Percentiles rank a stretch among this genome's conserved stretches.
phyloP scores from a whole-genome alignment of 2,888 invertebrate species.

The Ophion ventricosus region DNA sequence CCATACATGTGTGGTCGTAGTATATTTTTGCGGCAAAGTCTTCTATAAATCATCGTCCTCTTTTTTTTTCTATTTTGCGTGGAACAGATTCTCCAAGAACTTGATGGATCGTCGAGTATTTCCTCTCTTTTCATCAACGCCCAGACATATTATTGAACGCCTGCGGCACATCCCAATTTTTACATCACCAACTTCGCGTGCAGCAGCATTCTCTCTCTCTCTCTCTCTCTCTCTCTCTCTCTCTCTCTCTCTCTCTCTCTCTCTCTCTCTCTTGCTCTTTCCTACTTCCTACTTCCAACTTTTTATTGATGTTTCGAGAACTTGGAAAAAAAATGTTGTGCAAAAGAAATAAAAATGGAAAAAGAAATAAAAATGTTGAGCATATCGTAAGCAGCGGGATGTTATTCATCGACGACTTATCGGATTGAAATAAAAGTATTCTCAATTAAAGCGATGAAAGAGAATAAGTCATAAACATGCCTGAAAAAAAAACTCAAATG shows the following conservation, averaged over 20 bases:
- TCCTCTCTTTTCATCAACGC: conserved; percentile 62
- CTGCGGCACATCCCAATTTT: conserved; percentile 51
- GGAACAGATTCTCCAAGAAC: not conserved
- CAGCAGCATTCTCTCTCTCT: conserved; percentile 9
- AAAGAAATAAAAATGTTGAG: too few species aligned
- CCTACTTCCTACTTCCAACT: too few species aligned
- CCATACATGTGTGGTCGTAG: not conserved
- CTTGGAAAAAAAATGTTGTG: too few species aligned
- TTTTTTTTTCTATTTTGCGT: not conserved
- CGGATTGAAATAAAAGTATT: not conserved
- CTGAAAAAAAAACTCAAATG: not conserved
- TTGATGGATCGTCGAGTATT: conserved; percentile 56
- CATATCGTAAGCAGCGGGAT: not conserved
- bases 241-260: not conserved
- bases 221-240: conserved; percentile 8
- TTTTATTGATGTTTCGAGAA: too few species aligned
- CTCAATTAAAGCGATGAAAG: not conserved
- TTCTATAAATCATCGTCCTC: conserved; percentile 12
- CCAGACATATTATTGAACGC: conserved; percentile 59
- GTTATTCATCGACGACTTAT: not conserved
- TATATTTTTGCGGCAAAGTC: conserved; percentile 7
- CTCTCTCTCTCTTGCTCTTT: too few species aligned
- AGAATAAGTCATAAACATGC: not conserved
- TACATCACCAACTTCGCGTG: conserved; percentile 40
- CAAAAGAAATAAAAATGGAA: too few species aligned